A percentile compares a stretch with the other conserved stretches of the same genome.
Conservation (phyloP, 2,888 invertebrate genomes). For the Drosophila subsilvestris region DNA sequence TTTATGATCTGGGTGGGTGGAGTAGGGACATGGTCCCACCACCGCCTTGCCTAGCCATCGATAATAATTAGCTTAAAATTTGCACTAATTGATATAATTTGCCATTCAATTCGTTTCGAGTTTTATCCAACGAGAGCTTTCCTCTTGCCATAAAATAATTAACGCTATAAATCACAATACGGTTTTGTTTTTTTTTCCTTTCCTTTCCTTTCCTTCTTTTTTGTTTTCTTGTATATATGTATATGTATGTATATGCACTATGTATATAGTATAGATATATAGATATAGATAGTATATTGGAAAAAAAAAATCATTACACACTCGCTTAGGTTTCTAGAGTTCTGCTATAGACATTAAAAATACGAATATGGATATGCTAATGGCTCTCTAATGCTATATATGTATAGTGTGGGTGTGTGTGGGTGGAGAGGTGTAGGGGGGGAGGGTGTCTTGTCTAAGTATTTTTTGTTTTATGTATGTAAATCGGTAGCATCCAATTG, state of each 20-base stretch:
- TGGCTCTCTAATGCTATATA: conserved; percentile 20
- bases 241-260: too few relatives aligned
- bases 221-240: background rate
- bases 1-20: conserved; percentile 3
- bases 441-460: background rate
- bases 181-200: conserved; percentile 62
- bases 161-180: conserved; percentile 84
- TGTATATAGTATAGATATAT: conserved; percentile 6
- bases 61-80: conserved; percentile 56
- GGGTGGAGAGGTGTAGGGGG: too few relatives aligned
- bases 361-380: conserved; percentile 27
- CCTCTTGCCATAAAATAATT: conserved; percentile 79
- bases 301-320: conserved; percentile 39
- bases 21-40: conserved; percentile 3
- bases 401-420: background rate
- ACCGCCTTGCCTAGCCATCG: background rate
- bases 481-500: background rate
- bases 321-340: conserved; percentile 21
- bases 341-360: conserved; percentile 8
- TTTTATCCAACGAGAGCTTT: conserved; percentile 37
- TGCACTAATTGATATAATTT: conserved; percentile 62
- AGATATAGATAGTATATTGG: conserved; percentile 1
- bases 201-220: background rate
- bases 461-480: conserved; percentile 7
- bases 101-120: conserved; percentile 10